These are phyloP conservation scores for Neoitamus cyanurus DNA, from an alignment of 2,888 invertebrate genomes.

Conservation along the genomic window DNA sequence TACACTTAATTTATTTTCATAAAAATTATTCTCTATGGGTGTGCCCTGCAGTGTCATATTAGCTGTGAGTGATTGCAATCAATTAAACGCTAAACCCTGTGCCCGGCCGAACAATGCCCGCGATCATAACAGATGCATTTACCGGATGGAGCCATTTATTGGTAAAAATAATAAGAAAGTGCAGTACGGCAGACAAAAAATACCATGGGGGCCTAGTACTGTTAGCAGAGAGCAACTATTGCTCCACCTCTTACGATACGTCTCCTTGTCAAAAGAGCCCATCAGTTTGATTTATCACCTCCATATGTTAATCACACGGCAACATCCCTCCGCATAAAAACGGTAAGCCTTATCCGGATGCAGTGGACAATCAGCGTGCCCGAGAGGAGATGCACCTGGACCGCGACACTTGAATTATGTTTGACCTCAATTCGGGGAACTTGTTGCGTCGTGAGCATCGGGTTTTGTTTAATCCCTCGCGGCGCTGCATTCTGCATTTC, in stretches of 20 bases:
- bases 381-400: background rate
- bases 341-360: slow-evolving; percentile 16
- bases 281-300: slow-evolving; percentile 22
- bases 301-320: slow-evolving; percentile 27
- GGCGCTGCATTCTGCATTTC: slow-evolving; percentile 14
- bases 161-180: background rate
- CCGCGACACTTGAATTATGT: slow-evolving; percentile 31
- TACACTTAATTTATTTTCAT: too few relatives aligned
- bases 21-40: too few relatives aligned
- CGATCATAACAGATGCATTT: slow-evolving; percentile 2
- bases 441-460: slow-evolving; percentile 11
- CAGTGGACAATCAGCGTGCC: background rate
- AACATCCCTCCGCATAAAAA: slow-evolving; percentile 21
- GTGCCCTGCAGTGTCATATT: too few relatives aligned
- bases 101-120: background rate
- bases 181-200: background rate
- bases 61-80: too few relatives aligned
- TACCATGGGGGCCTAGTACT: background rate
- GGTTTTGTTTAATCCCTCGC: background rate
- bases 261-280: background rate
- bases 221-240: background rate
- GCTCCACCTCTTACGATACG: background rate
- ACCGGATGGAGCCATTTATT: slow-evolving; percentile 1
- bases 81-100: too few relatives aligned
- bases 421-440: slow-evolving; percentile 34